Evolutionary conservation across 1,140 invertebrate species (phyloP).

Genomic region (Drosophila hydei): DNA sequence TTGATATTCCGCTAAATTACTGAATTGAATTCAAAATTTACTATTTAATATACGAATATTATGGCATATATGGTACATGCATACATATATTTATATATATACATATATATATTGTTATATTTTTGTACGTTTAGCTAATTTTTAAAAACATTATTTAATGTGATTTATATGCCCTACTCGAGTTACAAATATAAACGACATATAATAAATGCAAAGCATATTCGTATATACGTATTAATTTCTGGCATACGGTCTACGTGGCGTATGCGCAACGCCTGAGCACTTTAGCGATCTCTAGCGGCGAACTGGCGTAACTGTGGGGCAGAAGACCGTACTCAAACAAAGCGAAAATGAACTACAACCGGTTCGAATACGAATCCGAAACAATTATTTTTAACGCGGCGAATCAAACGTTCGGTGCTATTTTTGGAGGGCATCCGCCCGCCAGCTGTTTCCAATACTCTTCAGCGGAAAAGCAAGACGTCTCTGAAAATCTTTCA

Average conservation of each 20-base stretch:
- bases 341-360: constrained; percentile 18
- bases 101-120: constrained; percentile 72
- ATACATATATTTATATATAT: constrained; percentile 34
- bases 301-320: constrained; percentile 1
- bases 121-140: constrained; percentile 83
- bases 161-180: constrained; percentile 76
- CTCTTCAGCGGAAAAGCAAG: constrained; percentile 51
- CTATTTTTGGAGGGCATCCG: constrained; percentile 70
- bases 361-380: constrained; percentile 39
- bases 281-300: constrained; percentile 27
- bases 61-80: constrained; percentile 38
- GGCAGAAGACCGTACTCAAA: neutral
- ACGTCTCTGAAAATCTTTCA: constrained; percentile 30
- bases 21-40: constrained; percentile 44
- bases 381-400: constrained; percentile 67
- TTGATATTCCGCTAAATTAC: constrained; percentile 36
- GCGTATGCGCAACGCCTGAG: constrained; percentile 25
- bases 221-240: constrained; percentile 3
- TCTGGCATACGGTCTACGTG: neutral
- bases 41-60: constrained; percentile 65
- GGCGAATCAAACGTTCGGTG: constrained; percentile 54
- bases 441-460: constrained; percentile 69
- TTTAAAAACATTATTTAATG: constrained; percentile 80
- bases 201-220: constrained; percentile 53
- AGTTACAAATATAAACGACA: constrained; percentile 71